Evolutionary conservation across 2,888 invertebrate genomes (phyloP), one percentile per base, ranked within the genome.

Genomic region (Drosophila conformis): DNA sequence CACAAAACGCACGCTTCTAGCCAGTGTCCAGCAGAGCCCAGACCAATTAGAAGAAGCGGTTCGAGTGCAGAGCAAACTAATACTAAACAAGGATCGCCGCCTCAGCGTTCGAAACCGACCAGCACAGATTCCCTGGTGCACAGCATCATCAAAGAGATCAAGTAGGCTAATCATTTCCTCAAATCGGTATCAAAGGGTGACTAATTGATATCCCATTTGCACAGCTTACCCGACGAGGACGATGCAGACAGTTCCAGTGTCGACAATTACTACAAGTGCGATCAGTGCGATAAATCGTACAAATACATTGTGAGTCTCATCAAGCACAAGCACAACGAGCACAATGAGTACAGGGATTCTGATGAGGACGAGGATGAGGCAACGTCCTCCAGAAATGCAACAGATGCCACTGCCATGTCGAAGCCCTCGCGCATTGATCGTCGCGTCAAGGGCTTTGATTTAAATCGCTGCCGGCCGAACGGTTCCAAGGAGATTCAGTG

Each of bases 401-500:
- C 58, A 2, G 60, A 58, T 13, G 4, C 59, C 18, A 3, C 40
- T 36, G 8, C 67, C 5, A 42, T 48, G 31, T 33, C 81, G 0
- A 84, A 80, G n/a, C 68, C 87, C 0, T 78, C 83, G 3, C 67
- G 83, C 18, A 84, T 84, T 8, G 82, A 87, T 62, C 76, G 84
- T 1, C 82, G 84, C 18, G 80, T 79, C 15, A 72, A 78, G 31
- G 48, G 76, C 48, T 74, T 91, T 6, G 91, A 92, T 36, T 82
- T 82, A 29, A 77, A 92, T 76, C 70, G 90, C 15, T 90, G 92
- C 60, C 85, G 87, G 29, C 92, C 92, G 0, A 90, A 92, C 68
- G 93, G 93, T 0, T 87, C 86, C 29, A 93, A 93, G 68, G 81
- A 87, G 31, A 92, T 93, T 21, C 87, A 92, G 63, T 93, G 93